These are phyloP conservation scores for Botrylloides violaceus DNA, from an alignment of 23 tunicate genomes.

Conservation along the genomic window DNA sequence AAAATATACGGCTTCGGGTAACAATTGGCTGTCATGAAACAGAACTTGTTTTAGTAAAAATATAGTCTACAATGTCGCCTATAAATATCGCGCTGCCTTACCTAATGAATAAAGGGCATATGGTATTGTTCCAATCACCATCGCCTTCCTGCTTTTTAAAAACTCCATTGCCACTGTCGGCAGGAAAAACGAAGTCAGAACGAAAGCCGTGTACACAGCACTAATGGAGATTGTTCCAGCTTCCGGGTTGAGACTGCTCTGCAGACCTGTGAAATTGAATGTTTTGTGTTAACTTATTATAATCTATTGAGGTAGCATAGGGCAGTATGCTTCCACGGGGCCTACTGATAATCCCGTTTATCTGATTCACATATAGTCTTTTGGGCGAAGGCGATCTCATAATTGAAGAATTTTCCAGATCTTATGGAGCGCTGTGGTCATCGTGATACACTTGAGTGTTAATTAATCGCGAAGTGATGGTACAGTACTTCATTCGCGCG, in stretches of 20 bases:
- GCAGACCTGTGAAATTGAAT: conserved; percentile 63
- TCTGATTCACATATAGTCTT: too few relatives aligned
- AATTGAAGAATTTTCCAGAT: too few relatives aligned
- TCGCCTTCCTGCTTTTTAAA: conserved; percentile 61
- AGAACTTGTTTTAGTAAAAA: neutral
- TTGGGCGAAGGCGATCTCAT: too few relatives aligned
- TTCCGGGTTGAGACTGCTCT: conserved; percentile 66
- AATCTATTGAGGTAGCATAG: too few relatives aligned
- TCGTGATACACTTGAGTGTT: too few relatives aligned
- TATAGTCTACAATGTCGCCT: too few relatives aligned
- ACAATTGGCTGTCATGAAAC: conserved; percentile 45
- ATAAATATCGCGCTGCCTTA: neutral
- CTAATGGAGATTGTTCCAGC: conserved; percentile 57
- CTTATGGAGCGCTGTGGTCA: too few relatives aligned
- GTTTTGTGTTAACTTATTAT: too few relatives aligned
- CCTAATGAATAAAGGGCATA: conserved; percentile 40
- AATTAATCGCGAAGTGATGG: too few relatives aligned
- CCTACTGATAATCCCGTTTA: too few relatives aligned
- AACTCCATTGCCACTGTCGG: conserved; percentile 58
- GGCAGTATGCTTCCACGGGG: too few relatives aligned
- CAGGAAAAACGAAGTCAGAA: conserved; percentile 47
- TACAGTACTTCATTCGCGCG: too few relatives aligned
- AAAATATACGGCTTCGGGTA: conserved; percentile 54
- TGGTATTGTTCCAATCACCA: conserved; percentile 31
- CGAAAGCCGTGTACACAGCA: conserved; percentile 41